Conservation (phyloP, 2,797 vertebrate genomes). For the Geotrypetes seraphini region DNA sequence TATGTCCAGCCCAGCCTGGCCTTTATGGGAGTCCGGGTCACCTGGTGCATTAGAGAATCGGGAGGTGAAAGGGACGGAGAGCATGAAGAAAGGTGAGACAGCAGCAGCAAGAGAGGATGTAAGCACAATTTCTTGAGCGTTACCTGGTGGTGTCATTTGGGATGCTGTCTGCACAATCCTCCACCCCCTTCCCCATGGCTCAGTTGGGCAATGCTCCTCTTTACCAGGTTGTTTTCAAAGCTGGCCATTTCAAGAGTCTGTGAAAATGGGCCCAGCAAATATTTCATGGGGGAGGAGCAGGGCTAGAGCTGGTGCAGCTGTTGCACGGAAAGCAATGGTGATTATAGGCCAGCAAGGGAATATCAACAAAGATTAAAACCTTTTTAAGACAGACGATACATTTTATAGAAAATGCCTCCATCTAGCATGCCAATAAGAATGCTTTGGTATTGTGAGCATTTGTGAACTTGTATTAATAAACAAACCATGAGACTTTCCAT, state of each 20-base stretch:
- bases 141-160: too few species aligned
- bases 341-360: constrained; percentile 1
- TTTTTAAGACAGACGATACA: constrained; percentile 49
- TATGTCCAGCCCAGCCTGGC: too few species aligned
- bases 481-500: constrained; percentile 53
- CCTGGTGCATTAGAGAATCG: too few species aligned
- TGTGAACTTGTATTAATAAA: constrained; percentile 97
- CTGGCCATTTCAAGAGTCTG: constrained; percentile 36
- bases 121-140: too few species aligned
- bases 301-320: too few species aligned
- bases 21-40: too few species aligned
- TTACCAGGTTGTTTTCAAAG: not conserved
- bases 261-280: constrained; percentile 34
- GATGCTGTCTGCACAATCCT: too few species aligned
- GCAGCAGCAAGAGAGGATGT: too few species aligned
- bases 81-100: too few species aligned
- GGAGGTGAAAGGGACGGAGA: too few species aligned
- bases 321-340: too few species aligned
- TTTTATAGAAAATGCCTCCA: constrained; percentile 73
- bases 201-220: constrained; percentile 25
- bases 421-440: constrained; percentile 79
- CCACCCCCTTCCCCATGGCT: too few species aligned
- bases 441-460: constrained; percentile 85
- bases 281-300: constrained; percentile 47
- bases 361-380: constrained; percentile 51